Evolutionary conservation across 2,113 vertebrate genomes (phyloP).

Genomic region (Notothenia rossii): DNA sequence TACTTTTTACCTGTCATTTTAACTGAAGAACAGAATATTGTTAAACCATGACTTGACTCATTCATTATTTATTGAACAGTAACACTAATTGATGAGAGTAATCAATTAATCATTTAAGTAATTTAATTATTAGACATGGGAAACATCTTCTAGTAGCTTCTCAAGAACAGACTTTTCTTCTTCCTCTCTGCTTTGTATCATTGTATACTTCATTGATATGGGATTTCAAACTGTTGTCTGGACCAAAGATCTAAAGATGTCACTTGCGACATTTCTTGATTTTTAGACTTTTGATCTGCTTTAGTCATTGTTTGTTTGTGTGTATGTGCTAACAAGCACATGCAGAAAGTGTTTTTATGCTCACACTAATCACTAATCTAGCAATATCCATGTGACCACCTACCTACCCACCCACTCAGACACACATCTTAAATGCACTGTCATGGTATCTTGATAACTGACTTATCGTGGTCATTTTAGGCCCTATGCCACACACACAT

Average conservation of each 20-base stretch:
- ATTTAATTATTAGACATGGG: neutral
- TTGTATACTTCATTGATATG: neutral
- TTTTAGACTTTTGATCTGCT: neutral
- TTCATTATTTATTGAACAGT: neutral
- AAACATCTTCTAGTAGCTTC: neutral
- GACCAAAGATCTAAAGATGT: too few relatives aligned
- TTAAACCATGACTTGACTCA: too few relatives aligned
- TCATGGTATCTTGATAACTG: slow-evolving; percentile 39
- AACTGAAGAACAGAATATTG: neutral
- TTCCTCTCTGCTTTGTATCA: neutral
- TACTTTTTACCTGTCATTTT: slow-evolving; percentile 14
- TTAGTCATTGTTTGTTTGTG: neutral
- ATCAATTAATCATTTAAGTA: neutral
- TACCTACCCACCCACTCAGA: neutral
- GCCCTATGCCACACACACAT: too few relatives aligned
- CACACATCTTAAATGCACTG: slow-evolving; percentile 13
- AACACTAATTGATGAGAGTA: neutral
- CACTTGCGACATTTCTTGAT: too few relatives aligned
- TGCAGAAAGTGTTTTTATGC: neutral
- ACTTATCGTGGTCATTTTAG: slow-evolving; percentile 32
- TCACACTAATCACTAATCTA: neutral
- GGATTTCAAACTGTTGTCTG: too few relatives aligned
- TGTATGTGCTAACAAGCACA: neutral
- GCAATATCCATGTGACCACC: slow-evolving; percentile 8
- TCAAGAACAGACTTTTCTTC: neutral